A percentile compares a stretch with the other conserved stretches of the same genome.
phyloP scores from a whole-genome alignment of 2,888 invertebrate genomes.

The Melikaiella ostensackeni region DNA sequence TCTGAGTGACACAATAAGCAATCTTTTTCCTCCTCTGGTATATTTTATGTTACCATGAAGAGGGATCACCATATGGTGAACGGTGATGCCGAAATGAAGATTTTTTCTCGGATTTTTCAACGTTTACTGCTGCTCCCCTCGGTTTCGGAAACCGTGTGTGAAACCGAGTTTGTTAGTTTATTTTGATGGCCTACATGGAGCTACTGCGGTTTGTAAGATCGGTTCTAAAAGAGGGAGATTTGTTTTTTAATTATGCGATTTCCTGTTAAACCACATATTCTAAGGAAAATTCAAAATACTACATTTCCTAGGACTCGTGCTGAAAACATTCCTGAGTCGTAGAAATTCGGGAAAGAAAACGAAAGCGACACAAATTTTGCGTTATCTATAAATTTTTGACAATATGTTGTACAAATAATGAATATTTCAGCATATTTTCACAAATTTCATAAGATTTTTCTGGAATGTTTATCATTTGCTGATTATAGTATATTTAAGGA shows the following conservation, averaged over 20 bases:
- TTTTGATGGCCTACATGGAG: neutral
- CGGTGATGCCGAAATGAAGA: neutral
- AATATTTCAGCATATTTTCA: too few species aligned
- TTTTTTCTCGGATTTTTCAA: conserved; percentile 1
- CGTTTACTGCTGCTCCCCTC: neutral
- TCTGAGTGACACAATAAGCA: conserved; percentile 18
- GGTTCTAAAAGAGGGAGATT: neutral
- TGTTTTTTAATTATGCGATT: neutral
- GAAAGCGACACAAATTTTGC: too few species aligned
- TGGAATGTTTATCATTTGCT: too few species aligned
- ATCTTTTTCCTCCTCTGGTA: neutral
- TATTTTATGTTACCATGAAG: conserved; percentile 21
- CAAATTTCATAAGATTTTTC: too few species aligned
- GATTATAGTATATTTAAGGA: too few species aligned
- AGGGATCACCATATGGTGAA: neutral
- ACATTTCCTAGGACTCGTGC: too few species aligned
- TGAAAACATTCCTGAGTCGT: too few species aligned
- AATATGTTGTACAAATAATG: too few species aligned
- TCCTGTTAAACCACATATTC: too few species aligned
- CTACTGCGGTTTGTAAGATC: neutral
- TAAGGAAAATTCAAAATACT: too few species aligned
- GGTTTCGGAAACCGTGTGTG: neutral
- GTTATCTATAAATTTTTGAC: too few species aligned
- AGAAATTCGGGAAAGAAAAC: too few species aligned
- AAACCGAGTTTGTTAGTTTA: neutral